Evolutionary conservation across 2,113 vertebrate genomes (phyloP).

Genomic region (Eidolon helvum): DNA sequence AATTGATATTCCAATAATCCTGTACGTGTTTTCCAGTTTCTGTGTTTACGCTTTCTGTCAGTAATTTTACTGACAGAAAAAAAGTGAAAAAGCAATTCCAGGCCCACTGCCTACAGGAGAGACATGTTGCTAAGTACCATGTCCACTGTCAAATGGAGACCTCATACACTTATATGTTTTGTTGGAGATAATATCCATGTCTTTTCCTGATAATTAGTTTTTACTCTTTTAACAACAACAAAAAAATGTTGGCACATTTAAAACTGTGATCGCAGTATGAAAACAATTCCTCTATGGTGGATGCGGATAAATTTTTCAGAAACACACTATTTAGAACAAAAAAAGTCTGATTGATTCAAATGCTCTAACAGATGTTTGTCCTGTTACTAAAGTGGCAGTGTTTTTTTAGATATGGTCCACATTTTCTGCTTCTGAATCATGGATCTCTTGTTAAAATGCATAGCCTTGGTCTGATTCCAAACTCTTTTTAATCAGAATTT

Average conservation of each 20-base stretch:
- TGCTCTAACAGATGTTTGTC: not conserved
- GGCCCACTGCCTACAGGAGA: not conserved
- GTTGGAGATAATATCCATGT: not conserved
- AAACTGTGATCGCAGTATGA: not conserved
- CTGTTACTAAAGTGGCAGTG: not conserved
- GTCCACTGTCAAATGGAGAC: not conserved
- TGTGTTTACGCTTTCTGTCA: not conserved
- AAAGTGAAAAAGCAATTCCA: not conserved
- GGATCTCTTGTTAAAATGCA: not conserved
- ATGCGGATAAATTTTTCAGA: not conserved
- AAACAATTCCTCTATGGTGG: not conserved
- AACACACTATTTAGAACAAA: not conserved
- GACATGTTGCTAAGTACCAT: not conserved
- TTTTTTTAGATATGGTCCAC: not conserved
- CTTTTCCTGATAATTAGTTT: not conserved
- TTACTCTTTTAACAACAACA: not conserved
- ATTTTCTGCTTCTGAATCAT: not conserved
- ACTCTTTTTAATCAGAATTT: not conserved
- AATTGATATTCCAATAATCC: not conserved
- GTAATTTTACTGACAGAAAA: slow-evolving; percentile 7
- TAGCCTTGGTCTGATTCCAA: not conserved
- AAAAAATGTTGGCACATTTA: not conserved
- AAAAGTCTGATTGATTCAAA: not conserved
- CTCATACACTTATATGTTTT: not conserved
- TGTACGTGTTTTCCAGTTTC: not conserved